Base-by-base conservation (phyloP, 2,888 invertebrate species). In the Adelognathus sp. region DNA sequence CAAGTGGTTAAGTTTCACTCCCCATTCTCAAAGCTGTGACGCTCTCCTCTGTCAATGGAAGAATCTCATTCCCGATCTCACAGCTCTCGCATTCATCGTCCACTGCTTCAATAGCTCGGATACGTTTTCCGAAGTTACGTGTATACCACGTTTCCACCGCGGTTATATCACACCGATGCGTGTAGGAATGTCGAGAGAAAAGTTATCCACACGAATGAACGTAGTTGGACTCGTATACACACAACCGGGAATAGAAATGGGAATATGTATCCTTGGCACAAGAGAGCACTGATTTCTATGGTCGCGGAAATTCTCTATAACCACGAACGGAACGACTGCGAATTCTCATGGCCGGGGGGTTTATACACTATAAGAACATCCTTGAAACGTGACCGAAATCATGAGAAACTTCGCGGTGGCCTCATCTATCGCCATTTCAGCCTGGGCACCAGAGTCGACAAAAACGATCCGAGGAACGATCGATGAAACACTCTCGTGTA, bases 371-470 rank as follows among this genome's bases (percentile, higher is more conserved):
- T 58, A 64, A 64, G 64, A 76, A 66, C 60, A 76, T 76, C 71
- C 71, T 58, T 41, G 66, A 66, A 66, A 76, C 76, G 76, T 76
- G 76, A 76, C 64, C 52, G 44, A 71, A 76, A 71, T 76, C 76
- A 31, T 31, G 36, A 77, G 61, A 69, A 41, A 69, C 24, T 36
- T n/a, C 33, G 72, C 31, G 58, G 41, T n/a, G n/a, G n/a, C n/a
- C n/a, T n/a, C n/a, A 60, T 36, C 31, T 52, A 9, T 16, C 16
- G 33, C 52, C 9, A 1, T 9, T 24, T 29, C 21, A 1, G 7
- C 14, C 9, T 44, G 33, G 33, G 14, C 39, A 14, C n/a, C 1
- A 14, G 14, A 41, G 39, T 24, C 73, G 73, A 56, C 44, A 44
- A n/a, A n/a, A 72, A 72, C 63, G 56, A 33, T 64, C 44, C 54